These are phyloP conservation scores for Scaptomyza hsui DNA, from an alignment of 1,140 invertebrate species.

Conservation along the genomic window DNA sequence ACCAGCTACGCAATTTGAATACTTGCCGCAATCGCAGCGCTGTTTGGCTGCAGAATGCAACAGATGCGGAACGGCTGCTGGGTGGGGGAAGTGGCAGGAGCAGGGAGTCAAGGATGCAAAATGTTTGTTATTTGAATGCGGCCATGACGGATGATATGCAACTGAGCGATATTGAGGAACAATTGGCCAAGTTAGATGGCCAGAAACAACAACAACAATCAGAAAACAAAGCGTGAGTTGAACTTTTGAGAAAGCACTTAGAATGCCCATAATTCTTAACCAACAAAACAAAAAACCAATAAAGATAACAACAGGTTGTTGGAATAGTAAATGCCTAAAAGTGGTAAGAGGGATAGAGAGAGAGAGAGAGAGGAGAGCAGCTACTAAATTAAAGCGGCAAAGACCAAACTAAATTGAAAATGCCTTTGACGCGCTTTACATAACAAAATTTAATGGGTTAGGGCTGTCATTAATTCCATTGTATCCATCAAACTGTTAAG, in stretches of 20 bases:
- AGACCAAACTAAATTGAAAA: slow-evolving; percentile 47
- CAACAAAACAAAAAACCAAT: neutral
- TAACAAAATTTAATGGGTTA: too few species aligned
- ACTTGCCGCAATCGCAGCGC: slow-evolving; percentile 74
- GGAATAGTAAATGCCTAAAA: neutral
- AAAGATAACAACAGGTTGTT: slow-evolving; percentile 32
- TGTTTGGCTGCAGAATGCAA: slow-evolving; percentile 72
- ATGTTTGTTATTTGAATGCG: slow-evolving; percentile 43
- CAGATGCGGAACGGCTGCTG: slow-evolving; percentile 58
- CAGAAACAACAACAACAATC: slow-evolving; percentile 21
- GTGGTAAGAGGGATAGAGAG: neutral
- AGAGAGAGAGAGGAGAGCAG: neutral
- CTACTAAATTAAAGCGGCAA: slow-evolving; percentile 27
- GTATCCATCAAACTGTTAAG: too few species aligned
- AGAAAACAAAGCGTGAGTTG: slow-evolving; percentile 46
- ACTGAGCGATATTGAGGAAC: slow-evolving; percentile 83
- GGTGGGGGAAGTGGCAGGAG: neutral
- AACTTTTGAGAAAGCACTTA: slow-evolving; percentile 27
- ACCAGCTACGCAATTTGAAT: slow-evolving; percentile 69
- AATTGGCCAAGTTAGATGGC: slow-evolving; percentile 78
- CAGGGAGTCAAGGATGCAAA: slow-evolving; percentile 4
- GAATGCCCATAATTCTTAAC: slow-evolving; percentile 55
- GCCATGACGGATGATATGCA: slow-evolving; percentile 79
- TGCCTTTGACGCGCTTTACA: slow-evolving; percentile 20
- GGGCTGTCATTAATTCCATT: too few species aligned